These are phyloP conservation scores for Scleropages formosus DNA, from an alignment of 2,797 vertebrate species.

Conservation along the genomic window DNA sequence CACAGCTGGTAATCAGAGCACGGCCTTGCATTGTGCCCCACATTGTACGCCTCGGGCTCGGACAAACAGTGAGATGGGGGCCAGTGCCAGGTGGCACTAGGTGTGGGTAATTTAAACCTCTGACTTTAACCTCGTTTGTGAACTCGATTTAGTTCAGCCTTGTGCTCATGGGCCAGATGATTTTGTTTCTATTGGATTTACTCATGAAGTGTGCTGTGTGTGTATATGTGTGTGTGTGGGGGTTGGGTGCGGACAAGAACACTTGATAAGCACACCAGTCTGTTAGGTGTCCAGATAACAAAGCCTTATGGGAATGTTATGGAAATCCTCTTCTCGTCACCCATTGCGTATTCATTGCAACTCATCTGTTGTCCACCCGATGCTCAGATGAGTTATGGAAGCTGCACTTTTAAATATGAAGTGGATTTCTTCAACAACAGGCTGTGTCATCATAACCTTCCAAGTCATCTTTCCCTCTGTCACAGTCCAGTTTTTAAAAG, in stretches of 20 bases:
- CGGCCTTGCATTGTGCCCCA: not conserved
- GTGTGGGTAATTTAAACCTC: not conserved
- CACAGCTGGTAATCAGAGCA: not conserved
- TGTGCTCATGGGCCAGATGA: not conserved
- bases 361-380: not conserved
- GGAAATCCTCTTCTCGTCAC: not conserved
- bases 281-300: not conserved
- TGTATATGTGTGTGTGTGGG: too few relatives aligned
- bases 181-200: conserved; percentile 13
- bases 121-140: not conserved
- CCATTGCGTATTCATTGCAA: not conserved
- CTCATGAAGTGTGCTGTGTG: conserved; percentile 1
- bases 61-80: not conserved
- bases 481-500: not conserved
- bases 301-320: not conserved
- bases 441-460: too few relatives aligned
- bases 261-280: not conserved
- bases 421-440: not conserved
- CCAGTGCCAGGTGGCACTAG: not conserved
- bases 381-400: not conserved
- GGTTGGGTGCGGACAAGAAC: not conserved
- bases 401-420: conserved; percentile 4
- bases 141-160: not conserved
- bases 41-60: not conserved
- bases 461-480: not conserved